phyloP scores from a whole-genome alignment of 2,797 vertebrate genomes.

The Numenius phaeopus region DNA sequence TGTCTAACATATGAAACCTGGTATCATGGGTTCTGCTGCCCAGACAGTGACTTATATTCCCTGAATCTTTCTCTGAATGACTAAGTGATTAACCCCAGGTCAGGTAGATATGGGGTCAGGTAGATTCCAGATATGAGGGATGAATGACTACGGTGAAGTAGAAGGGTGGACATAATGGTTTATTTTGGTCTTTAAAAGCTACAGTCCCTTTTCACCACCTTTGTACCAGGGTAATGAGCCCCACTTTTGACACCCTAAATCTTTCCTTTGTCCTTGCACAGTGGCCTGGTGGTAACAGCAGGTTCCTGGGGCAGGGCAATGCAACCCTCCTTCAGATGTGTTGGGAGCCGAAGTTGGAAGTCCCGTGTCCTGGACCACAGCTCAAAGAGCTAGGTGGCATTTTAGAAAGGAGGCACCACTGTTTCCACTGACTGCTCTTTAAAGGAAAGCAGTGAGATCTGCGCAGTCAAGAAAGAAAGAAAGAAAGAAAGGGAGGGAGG shows the following conservation, averaged over 20 bases:
- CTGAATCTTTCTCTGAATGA: not conserved
- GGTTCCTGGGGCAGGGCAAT: not conserved
- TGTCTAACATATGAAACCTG: not conserved
- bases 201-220: not conserved
- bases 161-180: not conserved
- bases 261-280: not conserved
- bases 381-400: not conserved
- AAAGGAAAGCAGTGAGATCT: not conserved
- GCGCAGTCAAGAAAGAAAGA: no score
- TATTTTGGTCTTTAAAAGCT: not conserved
- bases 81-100: not conserved
- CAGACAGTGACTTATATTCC: conserved; percentile 17
- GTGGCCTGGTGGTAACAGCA: not conserved
- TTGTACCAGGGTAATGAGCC: not conserved
- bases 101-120: not conserved
- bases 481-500: not conserved
- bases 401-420: not conserved
- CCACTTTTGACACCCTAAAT: not conserved
- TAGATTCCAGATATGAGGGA: not conserved
- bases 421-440: not conserved
- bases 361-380: not conserved
- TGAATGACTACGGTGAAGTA: not conserved
- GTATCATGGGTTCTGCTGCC: not conserved
- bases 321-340: not conserved
- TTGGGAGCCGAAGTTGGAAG: not conserved